phyloP scores from a whole-genome alignment of 2,113 vertebrate genomes.

The Rhynchopsitta pachyrhyncha region DNA sequence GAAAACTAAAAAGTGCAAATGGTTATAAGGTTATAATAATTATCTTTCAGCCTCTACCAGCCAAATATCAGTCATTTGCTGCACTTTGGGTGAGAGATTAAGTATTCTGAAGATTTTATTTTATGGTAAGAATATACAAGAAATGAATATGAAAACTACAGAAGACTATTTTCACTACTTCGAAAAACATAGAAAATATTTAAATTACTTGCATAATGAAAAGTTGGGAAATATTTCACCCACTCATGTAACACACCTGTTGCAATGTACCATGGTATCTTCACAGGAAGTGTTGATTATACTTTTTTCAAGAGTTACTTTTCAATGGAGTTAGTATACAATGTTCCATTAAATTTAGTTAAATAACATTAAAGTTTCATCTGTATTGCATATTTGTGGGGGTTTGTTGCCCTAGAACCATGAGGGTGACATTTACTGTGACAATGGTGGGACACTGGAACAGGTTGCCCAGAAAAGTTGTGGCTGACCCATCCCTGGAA shows the following conservation, averaged over 20 bases:
- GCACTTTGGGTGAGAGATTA: background rate
- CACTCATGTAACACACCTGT: background rate
- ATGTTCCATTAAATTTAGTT: background rate
- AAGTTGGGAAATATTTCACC: background rate
- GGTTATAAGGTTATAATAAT: conserved; percentile 1
- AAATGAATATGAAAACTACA: background rate
- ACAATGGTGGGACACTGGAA: background rate
- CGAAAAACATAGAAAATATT: background rate
- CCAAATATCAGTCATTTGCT: background rate
- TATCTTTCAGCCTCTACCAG: background rate
- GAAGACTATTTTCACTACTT: background rate
- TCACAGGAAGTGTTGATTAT: background rate
- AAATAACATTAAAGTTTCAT: background rate
- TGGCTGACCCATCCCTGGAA: background rate
- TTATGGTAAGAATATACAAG: background rate
- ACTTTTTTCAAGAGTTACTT: background rate
- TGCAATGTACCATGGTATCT: background rate
- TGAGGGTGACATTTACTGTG: background rate
- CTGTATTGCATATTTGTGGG: background rate
- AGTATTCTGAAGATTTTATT: background rate
- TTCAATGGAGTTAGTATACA: background rate
- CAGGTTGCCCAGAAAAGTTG: background rate
- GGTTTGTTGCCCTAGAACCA: background rate
- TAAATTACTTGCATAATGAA: background rate
- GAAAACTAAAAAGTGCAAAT: conserved; percentile 46